phyloP scores from a whole-genome alignment of 23 tunicate species.

The Halocynthia aurantium region DNA sequence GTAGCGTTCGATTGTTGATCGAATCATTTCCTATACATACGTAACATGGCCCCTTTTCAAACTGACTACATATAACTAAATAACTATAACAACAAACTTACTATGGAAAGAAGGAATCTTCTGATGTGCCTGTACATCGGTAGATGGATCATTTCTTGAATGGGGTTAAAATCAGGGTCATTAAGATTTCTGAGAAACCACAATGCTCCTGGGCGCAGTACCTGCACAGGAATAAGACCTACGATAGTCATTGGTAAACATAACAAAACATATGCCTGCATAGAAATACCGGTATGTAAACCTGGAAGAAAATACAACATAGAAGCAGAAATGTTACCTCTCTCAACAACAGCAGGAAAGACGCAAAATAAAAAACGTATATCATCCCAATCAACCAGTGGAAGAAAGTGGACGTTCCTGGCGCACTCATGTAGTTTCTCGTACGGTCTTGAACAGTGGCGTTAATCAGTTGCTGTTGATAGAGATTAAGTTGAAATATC shows the following conservation, averaged over 20 bases:
- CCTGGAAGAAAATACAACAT: no score
- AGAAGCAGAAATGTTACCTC: slow-evolving; percentile 14
- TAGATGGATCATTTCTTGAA: slow-evolving; percentile 70
- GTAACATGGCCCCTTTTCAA: no score
- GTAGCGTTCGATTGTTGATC: no score
- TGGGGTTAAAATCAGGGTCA: slow-evolving; percentile 79
- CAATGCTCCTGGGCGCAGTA: slow-evolving; percentile 70
- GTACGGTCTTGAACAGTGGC: slow-evolving; percentile 33
- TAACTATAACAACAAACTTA: not conserved
- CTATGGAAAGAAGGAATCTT: slow-evolving; percentile 36
- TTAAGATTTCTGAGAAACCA: slow-evolving; percentile 82
- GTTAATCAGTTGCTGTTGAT: slow-evolving; percentile 31
- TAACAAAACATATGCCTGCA: no score
- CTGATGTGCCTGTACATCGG: slow-evolving; percentile 52
- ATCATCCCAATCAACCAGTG: slow-evolving; percentile 80
- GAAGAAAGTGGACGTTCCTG: slow-evolving; percentile 60
- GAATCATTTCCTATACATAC: no score
- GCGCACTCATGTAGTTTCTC: slow-evolving; percentile 30
- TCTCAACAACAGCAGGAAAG: slow-evolving; percentile 57
- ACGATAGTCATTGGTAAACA: no score
- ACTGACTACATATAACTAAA: no score
- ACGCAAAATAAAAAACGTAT: slow-evolving; percentile 65
- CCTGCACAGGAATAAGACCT: no score
- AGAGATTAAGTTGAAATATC: no score
- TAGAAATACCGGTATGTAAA: no score